Conservation (phyloP, 2,888 invertebrate genomes). For the Polydrusus tereticollis region DNA sequence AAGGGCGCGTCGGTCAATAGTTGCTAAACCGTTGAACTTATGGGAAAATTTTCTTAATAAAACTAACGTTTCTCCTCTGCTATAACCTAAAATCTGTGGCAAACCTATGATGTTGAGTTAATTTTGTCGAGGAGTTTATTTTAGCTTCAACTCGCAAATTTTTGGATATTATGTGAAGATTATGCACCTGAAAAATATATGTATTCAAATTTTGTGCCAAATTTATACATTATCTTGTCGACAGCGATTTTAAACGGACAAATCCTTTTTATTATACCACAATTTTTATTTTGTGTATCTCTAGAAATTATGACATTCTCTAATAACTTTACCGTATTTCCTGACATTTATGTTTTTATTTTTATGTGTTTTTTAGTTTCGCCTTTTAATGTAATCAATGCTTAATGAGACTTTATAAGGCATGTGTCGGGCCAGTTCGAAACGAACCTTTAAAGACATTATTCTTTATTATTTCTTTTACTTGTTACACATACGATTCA, state of each 20-base stretch:
- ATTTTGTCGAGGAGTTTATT: no score
- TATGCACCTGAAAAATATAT: no score
- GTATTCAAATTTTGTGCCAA: background rate
- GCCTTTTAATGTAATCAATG: background rate
- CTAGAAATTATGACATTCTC: background rate
- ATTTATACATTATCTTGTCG: background rate
- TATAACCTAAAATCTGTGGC: no score
- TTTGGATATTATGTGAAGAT: no score
- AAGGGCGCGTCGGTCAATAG: no score
- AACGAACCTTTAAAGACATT: background rate
- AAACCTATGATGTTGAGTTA: no score
- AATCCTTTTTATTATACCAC: background rate
- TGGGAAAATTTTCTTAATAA: no score
- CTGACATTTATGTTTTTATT: background rate
- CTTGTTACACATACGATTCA: no score
- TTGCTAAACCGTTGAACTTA: no score
- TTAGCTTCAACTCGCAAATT: no score
- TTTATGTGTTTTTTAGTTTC: background rate
- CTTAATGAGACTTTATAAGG: background rate
- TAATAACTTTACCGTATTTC: background rate
- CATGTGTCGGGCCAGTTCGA: background rate
- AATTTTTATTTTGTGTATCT: slow-evolving; percentile 4
- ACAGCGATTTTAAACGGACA: background rate
- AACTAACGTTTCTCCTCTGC: no score
- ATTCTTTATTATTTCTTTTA: no score